phyloP scores from a whole-genome alignment of 1,140 invertebrate genomes.

The Drosophila takahashii region DNA sequence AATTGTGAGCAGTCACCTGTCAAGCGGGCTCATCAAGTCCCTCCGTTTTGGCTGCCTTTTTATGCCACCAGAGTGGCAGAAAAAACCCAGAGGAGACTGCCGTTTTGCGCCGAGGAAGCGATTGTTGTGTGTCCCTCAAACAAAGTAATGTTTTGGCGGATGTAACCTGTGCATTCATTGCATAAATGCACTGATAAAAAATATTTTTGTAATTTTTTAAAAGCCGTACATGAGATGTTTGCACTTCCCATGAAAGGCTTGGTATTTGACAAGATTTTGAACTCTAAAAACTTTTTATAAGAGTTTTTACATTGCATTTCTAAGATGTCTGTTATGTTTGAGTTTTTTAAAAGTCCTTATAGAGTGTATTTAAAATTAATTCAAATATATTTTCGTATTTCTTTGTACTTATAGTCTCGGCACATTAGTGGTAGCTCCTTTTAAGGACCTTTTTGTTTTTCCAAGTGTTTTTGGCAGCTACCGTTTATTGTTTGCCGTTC shows the following conservation, averaged over 20 bases:
- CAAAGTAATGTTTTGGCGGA: slow-evolving; percentile 6
- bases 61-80: slow-evolving; percentile 11
- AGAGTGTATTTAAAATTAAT: no score
- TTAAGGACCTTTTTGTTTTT: slow-evolving; percentile 9
- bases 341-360: no score
- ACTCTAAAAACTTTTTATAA: no score
- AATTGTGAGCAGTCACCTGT: slow-evolving; percentile 67
- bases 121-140: slow-evolving; percentile 35
- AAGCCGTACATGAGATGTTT: neutral
- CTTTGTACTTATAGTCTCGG: no score
- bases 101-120: slow-evolving; percentile 23
- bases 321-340: no score
- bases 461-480: slow-evolving; percentile 39
- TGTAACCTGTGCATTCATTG: slow-evolving; percentile 20
- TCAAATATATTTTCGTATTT: no score
- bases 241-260: no score
- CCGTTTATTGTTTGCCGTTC: slow-evolving; percentile 60
- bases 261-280: no score
- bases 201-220: neutral
- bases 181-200: slow-evolving; percentile 26
- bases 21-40: slow-evolving; percentile 41
- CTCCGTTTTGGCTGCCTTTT: slow-evolving; percentile 7
- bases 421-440: neutral
- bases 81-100: slow-evolving; percentile 15
- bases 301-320: no score